Evolutionary conservation across 2,113 vertebrate genomes (phyloP), one percentile per base, ranked within the genome.

Genomic region (Heteronetta atricapilla): DNA sequence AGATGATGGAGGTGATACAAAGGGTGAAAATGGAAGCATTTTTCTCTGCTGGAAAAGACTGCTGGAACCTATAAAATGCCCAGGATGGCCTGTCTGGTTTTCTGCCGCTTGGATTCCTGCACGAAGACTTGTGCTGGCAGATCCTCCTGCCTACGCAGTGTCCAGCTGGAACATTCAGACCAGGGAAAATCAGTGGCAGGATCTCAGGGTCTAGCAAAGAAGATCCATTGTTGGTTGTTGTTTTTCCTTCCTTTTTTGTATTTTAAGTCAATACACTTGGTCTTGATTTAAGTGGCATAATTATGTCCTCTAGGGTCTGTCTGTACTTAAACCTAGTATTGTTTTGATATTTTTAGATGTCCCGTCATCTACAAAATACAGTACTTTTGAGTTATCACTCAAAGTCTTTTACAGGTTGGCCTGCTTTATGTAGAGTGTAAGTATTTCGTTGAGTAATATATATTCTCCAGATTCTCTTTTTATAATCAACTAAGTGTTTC

Each of bases 171-270:
- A 66, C 29, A 44, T 20, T 79, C n/a, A 77, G 15, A 50, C 10
- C 50, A 36, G 56, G 11, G 73, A 38, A 83, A 70, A 59, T 81
- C 23, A 40, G 46, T 33, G 16, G 12, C 13, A 63, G 31, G 23
- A 74, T 53, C 19, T 46, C 29, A 29, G 29, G 13, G 33, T 64
- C 55, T 44, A 70, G 38, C 6, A 80, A 92, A 70, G 16, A 67
- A 63, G 22, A 28, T 20, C 44, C 0, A 0, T 26, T 36, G 11
- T 59, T 34, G 33, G 19, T 59, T 58, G 22, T 3, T 5, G 3
- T 10, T 28, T 60, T 73, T 48, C 20, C 46, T 21, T 48, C 20
- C 20, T 22, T 48, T 21, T 48, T 22, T 48, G 20, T 48, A 48
- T 48, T 48, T 48, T 22, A 48, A 22, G 46, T 48, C 46, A 48